These are phyloP conservation scores for Lemur catta DNA, from an alignment of 2,797 vertebrate genomes.

Conservation along the genomic window DNA sequence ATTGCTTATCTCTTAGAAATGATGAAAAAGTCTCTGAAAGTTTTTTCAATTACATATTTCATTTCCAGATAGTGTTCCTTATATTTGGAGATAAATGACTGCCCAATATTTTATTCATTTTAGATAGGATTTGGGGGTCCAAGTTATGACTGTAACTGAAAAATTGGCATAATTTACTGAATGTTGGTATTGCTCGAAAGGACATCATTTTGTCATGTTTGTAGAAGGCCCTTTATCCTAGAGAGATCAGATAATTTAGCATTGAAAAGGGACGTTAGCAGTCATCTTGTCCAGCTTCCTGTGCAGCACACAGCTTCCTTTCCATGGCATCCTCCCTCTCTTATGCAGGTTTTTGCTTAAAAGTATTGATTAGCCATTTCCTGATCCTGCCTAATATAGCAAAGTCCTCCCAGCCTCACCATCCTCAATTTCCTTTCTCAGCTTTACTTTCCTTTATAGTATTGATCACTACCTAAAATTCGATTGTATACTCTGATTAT, in stretches of 20 bases:
- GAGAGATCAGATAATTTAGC: not conserved
- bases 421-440: not conserved
- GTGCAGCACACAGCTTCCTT: not conserved
- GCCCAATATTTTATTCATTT: not conserved
- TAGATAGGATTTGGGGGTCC: not conserved
- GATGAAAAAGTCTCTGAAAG: not conserved
- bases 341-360: not conserved
- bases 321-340: too few species aligned
- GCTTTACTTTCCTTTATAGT: not conserved
- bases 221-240: not conserved
- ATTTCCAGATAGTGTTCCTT: not conserved
- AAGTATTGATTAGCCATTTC: not conserved
- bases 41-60: not conserved
- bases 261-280: not conserved
- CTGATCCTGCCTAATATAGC: not conserved
- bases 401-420: not conserved
- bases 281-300: not conserved
- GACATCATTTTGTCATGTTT: not conserved
- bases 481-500: not conserved
- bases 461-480: not conserved
- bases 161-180: not conserved
- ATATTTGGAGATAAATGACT: not conserved
- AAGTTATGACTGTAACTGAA: not conserved
- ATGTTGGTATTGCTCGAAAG: not conserved
- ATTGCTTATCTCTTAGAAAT: not conserved